These are phyloP conservation scores for Drosophila saltans DNA, from an alignment of 1,140 invertebrate species.

Conservation along the genomic window DNA sequence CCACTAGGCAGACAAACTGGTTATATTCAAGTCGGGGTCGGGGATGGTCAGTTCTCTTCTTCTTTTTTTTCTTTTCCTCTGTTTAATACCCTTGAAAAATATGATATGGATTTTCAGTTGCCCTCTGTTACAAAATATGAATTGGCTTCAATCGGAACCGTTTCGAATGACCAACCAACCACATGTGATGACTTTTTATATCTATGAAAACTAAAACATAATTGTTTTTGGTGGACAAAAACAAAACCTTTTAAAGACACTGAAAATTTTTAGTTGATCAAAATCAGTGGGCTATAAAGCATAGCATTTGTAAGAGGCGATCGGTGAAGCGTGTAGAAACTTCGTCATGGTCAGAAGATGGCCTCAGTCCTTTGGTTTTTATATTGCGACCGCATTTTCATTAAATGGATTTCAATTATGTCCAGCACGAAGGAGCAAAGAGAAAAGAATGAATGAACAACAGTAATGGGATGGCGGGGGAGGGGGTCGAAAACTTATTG, in stretches of 20 bases:
- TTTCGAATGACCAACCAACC: too few relatives aligned
- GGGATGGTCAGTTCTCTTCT: constrained; percentile 9
- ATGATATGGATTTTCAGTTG: too few relatives aligned
- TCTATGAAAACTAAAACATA: too few relatives aligned
- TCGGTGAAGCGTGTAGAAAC: neutral
- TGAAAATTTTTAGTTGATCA: too few relatives aligned
- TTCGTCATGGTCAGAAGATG: neutral
- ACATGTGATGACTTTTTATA: too few relatives aligned
- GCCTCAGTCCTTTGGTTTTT: constrained; percentile 18
- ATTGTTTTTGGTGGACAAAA: neutral
- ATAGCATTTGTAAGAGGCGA: too few relatives aligned
- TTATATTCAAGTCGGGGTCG: neutral
- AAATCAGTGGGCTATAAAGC: neutral
- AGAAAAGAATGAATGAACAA: constrained; percentile 11
- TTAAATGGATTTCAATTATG: constrained; percentile 81
- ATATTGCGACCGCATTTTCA: constrained; percentile 74
- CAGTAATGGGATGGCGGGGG: neutral
- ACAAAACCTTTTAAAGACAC: too few relatives aligned
- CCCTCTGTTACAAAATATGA: too few relatives aligned
- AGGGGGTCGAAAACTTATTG: constrained; percentile 50
- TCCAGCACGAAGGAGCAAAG: constrained; percentile 44
- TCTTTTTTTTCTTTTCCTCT: constrained; percentile 5
- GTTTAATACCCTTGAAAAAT: too few relatives aligned
- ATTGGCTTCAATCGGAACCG: too few relatives aligned
- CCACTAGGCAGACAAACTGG: constrained; percentile 20